Base-by-base conservation (phyloP, 23 tunicate species). In the Phallusia fumigata region DNA sequence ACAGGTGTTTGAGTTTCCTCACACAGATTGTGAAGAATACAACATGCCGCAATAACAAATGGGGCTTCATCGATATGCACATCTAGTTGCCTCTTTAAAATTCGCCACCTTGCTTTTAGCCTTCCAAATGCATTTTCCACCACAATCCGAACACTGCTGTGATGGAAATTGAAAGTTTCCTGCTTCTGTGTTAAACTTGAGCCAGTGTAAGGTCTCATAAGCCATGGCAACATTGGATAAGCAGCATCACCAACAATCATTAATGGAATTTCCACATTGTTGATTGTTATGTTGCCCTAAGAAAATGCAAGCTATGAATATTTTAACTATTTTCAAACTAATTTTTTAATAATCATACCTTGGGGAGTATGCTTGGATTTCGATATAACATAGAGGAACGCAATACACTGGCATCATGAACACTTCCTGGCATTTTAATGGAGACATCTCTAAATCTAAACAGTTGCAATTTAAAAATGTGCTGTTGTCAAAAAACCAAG, bases 231-330 rank as follows among this genome's bases (percentile, higher is more conserved):
- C 75, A 50, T 8, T 2, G 84, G 84, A 28, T 80, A 80, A 18
- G 84, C 84, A 30, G 84, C 12, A 40, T 82, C 85, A 0, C 85
- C 85, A 30, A 82, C 76, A 75, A 84, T 84, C 81, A 84, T 51
- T 22, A 75, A 31, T n/a, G 87, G 87, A 76, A 84, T 76, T 28
- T 84, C 47, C 30, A 31, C 45, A 33, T 74, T 40, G 65, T 84
- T 84, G 40, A 84, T 51, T 0, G 33, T 51, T 5, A 84, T 76
- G 51, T 83, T 34, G 32, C 69, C 69, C 69, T 58, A 58, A 6
- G 28, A 58, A 22, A 58, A 58, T 3, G 15, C 8, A 21, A 58
- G 28, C 16, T 21, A 58, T 24, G 8, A 3, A 58, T n/a, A n/a
- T n/a, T n/a, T n/a, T n/a, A n/a, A n/a, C n/a, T n/a, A 58, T 3